These are phyloP conservation scores for Heliothis subflexa DNA, from an alignment of 1,140 invertebrate genomes.

Conservation along the genomic window DNA sequence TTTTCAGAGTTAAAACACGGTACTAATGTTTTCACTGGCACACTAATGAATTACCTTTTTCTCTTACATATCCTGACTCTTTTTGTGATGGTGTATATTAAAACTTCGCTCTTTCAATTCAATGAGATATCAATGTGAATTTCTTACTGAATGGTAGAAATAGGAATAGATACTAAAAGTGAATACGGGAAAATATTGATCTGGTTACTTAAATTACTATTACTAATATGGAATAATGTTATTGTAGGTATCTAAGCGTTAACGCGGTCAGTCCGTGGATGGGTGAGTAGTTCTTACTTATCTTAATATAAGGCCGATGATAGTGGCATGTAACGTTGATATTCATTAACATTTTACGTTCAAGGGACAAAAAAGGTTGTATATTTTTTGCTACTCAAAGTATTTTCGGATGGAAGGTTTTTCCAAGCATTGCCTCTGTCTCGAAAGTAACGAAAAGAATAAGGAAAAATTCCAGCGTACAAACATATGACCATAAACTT, in stretches of 20 bases:
- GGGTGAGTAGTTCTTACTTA: no score
- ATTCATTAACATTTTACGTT: not conserved
- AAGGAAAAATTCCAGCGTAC: conserved; percentile 5
- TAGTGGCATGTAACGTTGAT: not conserved
- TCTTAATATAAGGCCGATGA: no score
- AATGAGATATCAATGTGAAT: not conserved
- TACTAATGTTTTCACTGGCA: conserved; percentile 34
- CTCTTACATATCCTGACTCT: conserved; percentile 19
- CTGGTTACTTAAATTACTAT: no score
- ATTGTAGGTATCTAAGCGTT: no score
- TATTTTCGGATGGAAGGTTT: not conserved
- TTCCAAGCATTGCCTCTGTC: not conserved
- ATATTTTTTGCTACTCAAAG: not conserved
- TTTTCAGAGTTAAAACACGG: conserved; percentile 31
- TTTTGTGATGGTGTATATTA: conserved; percentile 25
- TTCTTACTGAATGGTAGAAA: conserved; percentile 4
- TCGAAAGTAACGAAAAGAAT: conserved; percentile 17
- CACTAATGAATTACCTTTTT: conserved; percentile 43
- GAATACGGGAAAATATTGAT: not conserved
- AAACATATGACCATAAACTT: conserved; percentile 16
- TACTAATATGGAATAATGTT: no score
- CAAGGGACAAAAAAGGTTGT: not conserved
- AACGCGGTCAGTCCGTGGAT: no score
- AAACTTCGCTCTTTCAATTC: conserved; percentile 37
- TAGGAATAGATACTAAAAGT: not conserved